Evolutionary conservation across 2,113 vertebrate genomes (phyloP), one percentile per base, ranked within the genome.

Genomic region (Menidia beryllina): DNA sequence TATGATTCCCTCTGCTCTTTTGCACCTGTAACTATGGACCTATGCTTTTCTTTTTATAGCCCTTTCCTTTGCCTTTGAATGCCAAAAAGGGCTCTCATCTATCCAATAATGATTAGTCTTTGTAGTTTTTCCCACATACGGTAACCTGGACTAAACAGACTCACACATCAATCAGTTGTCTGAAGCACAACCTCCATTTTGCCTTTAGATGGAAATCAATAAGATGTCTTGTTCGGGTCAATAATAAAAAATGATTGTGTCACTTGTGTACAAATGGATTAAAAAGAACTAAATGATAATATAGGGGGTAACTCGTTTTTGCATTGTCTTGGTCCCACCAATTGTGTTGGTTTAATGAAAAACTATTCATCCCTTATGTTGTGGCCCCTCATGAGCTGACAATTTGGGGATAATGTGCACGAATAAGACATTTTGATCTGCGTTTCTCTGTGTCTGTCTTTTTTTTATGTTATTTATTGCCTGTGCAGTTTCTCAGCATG

Each of bases 101-200:
- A 57, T 80, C 49, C 65, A 59, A 27, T 70, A 64, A 80, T 86
- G 59, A 82, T 76, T 64, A 56, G 68, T 60, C 79, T 90, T 83
- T 86, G 80, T 82, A 69, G 57, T 72, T 75, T 58, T 75, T 54
- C 68, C 58, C 60, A 69, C 39, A 21, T 58, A 38, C 38, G 48
- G 45, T 41, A 11, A 38, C 45, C 38, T 23, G 21, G 20, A 74
- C 69, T 61, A 25, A 80, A 63, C 72, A 63, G 21, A 7, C 27
- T 25, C 26, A 3, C 45, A 72, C 68, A 79, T 86, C 68, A 84
- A 75, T 83, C 30, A 59, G 2, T 78, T 69, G 58, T 45, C 26
- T 54, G 50, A 71, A 52, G 62, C 30, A 27, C 51, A 59, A 55
- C 75, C 65, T 84, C 50, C 51, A 55, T 69, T 17, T 39, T 43